phyloP scores from a whole-genome alignment of 1,140 invertebrate genomes.

The Cataglyphis hispanica region DNA sequence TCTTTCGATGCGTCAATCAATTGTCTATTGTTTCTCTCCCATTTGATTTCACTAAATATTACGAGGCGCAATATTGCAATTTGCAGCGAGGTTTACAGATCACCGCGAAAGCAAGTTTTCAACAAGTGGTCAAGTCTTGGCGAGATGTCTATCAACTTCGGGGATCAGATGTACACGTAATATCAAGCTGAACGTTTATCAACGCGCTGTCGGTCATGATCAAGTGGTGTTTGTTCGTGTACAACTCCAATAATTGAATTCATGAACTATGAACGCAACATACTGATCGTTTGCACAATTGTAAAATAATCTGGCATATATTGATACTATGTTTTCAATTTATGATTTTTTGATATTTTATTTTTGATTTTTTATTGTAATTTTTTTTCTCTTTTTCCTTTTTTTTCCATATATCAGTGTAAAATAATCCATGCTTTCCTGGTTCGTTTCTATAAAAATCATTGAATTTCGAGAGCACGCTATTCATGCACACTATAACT shows the following conservation, averaged over 20 bases:
- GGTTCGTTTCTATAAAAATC: conserved; percentile 1
- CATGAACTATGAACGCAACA: background rate
- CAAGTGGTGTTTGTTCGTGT: conserved; percentile 18
- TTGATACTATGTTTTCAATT: background rate
- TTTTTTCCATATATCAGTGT: conserved; percentile 4
- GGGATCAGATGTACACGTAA: conserved; percentile 17
- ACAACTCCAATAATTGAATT: conserved; percentile 44
- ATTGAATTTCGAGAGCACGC: background rate
- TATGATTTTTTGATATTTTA: no score
- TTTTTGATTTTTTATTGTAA: background rate
- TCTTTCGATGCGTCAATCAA: background rate
- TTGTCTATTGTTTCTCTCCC: background rate
- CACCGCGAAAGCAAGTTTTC: conserved; percentile 32
- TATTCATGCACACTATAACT: background rate
- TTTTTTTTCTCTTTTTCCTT: no score
- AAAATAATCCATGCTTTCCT: background rate
- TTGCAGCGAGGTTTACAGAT: conserved; percentile 7
- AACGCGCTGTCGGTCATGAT: conserved; percentile 15
- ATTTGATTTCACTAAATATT: conserved; percentile 22
- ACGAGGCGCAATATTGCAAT: background rate
- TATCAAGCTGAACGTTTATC: conserved; percentile 14
- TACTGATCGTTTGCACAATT: background rate
- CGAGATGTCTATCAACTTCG: conserved; percentile 48
- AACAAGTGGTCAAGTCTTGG: conserved; percentile 47
- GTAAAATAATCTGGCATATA: background rate